These are phyloP conservation scores for Diploptera punctata DNA, from an alignment of 2,888 invertebrate genomes.

Conservation along the genomic window DNA sequence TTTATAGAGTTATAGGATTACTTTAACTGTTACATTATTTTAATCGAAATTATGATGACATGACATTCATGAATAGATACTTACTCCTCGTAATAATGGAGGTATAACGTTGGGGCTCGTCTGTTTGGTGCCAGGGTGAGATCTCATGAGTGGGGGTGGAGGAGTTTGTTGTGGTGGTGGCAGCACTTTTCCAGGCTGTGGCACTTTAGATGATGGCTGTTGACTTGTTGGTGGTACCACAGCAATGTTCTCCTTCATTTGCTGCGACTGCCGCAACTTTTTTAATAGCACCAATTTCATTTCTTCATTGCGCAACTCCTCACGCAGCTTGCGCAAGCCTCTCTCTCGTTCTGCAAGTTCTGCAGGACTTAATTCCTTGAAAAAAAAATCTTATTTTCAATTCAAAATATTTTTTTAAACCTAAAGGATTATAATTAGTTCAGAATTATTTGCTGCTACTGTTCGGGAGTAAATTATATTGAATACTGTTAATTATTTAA, in stretches of 20 bases:
- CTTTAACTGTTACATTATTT: no score
- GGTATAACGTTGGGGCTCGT: conserved; percentile 49
- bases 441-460: no score
- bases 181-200: conserved; percentile 45
- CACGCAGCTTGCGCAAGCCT: conserved; percentile 77
- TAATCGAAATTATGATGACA: no score
- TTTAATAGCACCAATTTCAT: conserved; percentile 94
- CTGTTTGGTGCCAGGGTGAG: conserved; percentile 50
- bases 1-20: no score
- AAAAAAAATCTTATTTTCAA: no score
- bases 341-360: conserved; percentile 82
- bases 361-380: conserved; percentile 70
- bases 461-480: no score
- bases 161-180: conserved; percentile 55
- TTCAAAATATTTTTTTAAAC: no score
- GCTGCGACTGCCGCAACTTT: conserved; percentile 92
- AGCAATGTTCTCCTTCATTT: conserved; percentile 72
- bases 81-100: conserved; percentile 56
- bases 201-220: conserved; percentile 44
- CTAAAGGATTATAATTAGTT: no score
- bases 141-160: conserved; percentile 51
- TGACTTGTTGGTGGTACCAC: conserved; percentile 47
- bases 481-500: no score
- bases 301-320: conserved; percentile 94
- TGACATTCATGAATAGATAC: no score